Evolutionary conservation across 2,113 vertebrate genomes (phyloP), one percentile per base, ranked within the genome.

Genomic region (Sisor rabdophorus): DNA sequence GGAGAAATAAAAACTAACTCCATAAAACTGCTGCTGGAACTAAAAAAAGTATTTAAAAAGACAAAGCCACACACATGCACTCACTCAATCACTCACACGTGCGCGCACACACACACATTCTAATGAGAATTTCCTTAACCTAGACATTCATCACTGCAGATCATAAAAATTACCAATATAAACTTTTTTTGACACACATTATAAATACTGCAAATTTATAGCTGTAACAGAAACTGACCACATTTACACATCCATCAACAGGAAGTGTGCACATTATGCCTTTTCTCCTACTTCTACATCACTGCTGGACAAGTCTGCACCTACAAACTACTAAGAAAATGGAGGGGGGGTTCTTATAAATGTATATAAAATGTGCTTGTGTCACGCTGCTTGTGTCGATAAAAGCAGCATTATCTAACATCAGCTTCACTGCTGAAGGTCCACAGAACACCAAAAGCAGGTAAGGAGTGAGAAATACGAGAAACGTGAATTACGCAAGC

Each of bases 221-320:
- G 87, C 91, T 85, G 84, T 82, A 85, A 91, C 90, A 88, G 89
- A 85, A 88, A 89, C 88, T 87, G 87, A 86, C 90, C 85, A 91
- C 87, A 55, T 89, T 58, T 91, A 44, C 40, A 44, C 40, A 44
- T 93, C 93, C 91, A 93, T 89, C 92, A 92, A 86, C 56, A 56
- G 11, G 54, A 2, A 56, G n/a, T 24, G 22, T 85, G 82, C 76
- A 44, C 4, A 16, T 26, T 89, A 89, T 90, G 92, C 24, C 7
- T 59, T 59, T 90, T 93, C 88, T 81, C 82, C 84, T 84, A 89
- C 92, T 92, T 93, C 88, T 91, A 70, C 26, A 32, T 97, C 97
- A 98, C 96, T 97, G 96, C 95, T 96, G 92, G 93, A 93, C 93
- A 90, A 91, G 90, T 94, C 92, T 91, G 91, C 93, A 92, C 90